Base-by-base conservation (phyloP, 2,797 vertebrate genomes). In the Emys orbicularis region DNA sequence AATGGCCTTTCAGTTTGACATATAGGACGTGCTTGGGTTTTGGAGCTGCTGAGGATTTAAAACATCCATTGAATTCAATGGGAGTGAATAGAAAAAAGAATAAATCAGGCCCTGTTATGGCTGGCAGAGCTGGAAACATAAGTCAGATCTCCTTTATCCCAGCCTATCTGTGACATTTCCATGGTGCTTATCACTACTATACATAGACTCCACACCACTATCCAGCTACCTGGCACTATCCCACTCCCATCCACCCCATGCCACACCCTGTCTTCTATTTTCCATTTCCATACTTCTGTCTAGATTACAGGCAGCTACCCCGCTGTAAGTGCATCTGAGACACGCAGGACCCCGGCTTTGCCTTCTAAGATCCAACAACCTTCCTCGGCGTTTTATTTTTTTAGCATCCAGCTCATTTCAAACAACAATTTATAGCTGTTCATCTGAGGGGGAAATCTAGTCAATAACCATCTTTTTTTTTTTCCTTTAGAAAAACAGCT, bases 401-500 rank as follows among this genome's bases (percentile, higher is more conserved):
- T 93, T 31, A 12, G 25, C 19, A 54, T 12, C 81, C 61, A 1
- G 2, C 81, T 0, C 1, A 59, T 77, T 81, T 44, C 65, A 57
- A 50, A 0, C 0, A 4, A 59, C 74, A 59, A 74, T 3, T 31
- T 52, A 61, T 31, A 81, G 52, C 12, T 50, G 80, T 68, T 44
- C 68, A 7, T 61, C 0, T 0, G 52, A 27, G 44, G 41, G 18
- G 44, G 12, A 9, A 49, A 12, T 65, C 82, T 68, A 10, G 21
- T 37, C 83, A 25, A n/a, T 47, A 41, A n/a, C 50, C 23, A 49
- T 76, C 15, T 68, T 27, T 41, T 56, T 31, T 34, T 34, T 61
- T 59, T 54, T 4, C 53, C 12, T 87, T 49, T 0, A 44, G 27
- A 47, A 77, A 77, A 77, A 74, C 41, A 77, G 0, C 81, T 77